These are phyloP conservation scores for Galbula dea DNA, from an alignment of 2,113 vertebrate genomes.

Conservation along the genomic window DNA sequence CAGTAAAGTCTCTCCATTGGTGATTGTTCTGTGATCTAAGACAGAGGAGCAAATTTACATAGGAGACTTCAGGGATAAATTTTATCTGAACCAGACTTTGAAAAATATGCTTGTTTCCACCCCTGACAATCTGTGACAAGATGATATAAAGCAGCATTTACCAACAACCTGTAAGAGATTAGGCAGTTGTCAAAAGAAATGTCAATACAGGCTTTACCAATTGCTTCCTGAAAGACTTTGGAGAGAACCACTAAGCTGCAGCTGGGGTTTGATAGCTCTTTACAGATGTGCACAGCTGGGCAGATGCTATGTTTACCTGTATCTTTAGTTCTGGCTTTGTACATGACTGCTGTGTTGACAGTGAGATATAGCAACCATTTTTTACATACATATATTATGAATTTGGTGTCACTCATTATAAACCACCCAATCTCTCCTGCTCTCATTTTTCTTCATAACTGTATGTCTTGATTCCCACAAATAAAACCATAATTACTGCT, in stretches of 20 bases:
- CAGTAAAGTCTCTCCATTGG: background rate
- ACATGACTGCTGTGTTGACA: background rate
- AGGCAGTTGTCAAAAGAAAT: conserved; percentile 18
- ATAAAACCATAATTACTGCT: conserved; percentile 23
- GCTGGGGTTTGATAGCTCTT: background rate
- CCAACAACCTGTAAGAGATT: conserved; percentile 2
- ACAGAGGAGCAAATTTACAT: background rate
- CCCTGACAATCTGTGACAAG: background rate
- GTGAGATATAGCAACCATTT: background rate
- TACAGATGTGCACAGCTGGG: background rate
- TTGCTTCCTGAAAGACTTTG: background rate
- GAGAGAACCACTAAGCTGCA: background rate
- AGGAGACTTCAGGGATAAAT: background rate
- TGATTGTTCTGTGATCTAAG: background rate
- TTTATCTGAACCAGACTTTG: background rate
- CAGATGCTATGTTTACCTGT: background rate
- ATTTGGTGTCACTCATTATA: background rate
- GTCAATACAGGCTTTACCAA: background rate
- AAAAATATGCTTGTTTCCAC: background rate
- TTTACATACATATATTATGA: background rate
- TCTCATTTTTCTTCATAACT: conserved; percentile 25
- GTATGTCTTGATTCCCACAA: background rate
- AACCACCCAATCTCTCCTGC: background rate
- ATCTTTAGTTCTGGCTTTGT: background rate
- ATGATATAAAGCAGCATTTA: conserved; percentile 28